These are phyloP conservation scores for Chaenodraco wilsoni DNA, from an alignment of 2,797 vertebrate species.

Conservation along the genomic window DNA sequence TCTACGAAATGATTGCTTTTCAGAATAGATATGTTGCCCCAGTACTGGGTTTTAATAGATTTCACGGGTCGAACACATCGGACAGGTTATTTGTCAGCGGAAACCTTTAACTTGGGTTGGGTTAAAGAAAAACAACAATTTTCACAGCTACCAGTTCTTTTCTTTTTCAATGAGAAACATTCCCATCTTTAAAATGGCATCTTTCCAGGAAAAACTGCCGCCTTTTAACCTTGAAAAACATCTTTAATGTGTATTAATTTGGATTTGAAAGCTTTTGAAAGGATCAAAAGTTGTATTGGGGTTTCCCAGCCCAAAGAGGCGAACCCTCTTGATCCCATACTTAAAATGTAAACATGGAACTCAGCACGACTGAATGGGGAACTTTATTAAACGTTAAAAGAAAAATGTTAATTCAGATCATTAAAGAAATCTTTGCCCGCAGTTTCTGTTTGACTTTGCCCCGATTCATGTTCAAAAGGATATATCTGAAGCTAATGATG, in stretches of 20 bases:
- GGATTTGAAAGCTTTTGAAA: conserved; percentile 17
- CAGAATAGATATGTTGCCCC: conserved; percentile 10
- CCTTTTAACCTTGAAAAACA: background rate
- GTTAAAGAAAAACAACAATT: conserved; percentile 11
- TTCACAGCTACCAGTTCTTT: background rate
- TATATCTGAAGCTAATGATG: conserved; percentile 31
- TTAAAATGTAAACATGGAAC: conserved; percentile 14
- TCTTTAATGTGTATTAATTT: conserved; percentile 4
- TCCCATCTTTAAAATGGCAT: conserved; percentile 6
- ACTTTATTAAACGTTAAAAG: conserved; percentile 24
- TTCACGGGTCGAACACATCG: background rate
- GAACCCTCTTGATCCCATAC: conserved; percentile 13
- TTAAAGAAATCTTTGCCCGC: conserved; percentile 25
- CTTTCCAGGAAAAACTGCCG: background rate
- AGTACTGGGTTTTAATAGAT: conserved; percentile 17
- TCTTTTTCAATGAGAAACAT: background rate
- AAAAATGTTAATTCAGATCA: conserved; percentile 32
- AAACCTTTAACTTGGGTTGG: background rate
- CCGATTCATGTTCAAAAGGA: conserved; percentile 39
- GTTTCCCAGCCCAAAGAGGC: background rate
- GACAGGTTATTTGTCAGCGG: background rate
- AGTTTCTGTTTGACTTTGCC: conserved; percentile 15
- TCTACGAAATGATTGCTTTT: conserved; percentile 10
- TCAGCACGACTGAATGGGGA: background rate
- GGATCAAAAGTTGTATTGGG: background rate